These are phyloP conservation scores for Odontesthes bonariensis DNA, from an alignment of 2,113 vertebrate genomes.

Conservation along the genomic window DNA sequence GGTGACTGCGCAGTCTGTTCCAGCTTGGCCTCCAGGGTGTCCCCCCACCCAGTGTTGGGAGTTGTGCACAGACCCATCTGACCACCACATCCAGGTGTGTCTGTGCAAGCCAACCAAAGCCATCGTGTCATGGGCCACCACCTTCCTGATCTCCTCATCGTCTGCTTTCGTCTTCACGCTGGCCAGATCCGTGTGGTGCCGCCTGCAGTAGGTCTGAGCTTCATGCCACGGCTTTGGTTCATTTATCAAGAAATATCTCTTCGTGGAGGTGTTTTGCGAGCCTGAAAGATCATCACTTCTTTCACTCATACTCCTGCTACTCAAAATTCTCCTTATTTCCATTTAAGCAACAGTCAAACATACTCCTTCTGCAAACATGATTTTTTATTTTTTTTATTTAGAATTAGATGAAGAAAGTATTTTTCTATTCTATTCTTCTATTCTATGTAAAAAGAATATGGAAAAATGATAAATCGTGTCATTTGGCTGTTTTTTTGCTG, in stretches of 20 bases:
- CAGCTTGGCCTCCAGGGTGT: accelerated
- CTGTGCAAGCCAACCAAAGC: constrained; percentile 3
- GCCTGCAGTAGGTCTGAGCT: constrained; percentile 17
- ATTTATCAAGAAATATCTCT: not conserved
- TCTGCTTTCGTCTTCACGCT: not conserved
- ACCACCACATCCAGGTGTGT: not conserved
- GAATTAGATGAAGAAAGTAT: too few species aligned
- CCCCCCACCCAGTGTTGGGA: not conserved
- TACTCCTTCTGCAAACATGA: too few species aligned
- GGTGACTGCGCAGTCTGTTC: constrained; percentile 7
- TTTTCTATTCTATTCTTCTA: too few species aligned
- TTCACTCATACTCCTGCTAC: too few species aligned
- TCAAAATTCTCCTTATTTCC: too few species aligned
- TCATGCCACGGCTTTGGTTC: not conserved
- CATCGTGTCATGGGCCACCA: accelerated
- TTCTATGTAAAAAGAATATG: too few species aligned
- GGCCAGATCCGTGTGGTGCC: constrained; percentile 24
- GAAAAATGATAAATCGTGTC: too few species aligned
- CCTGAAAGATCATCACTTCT: too few species aligned
- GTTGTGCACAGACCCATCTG: accelerated
- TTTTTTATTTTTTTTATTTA: too few species aligned
- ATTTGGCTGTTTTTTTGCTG: too few species aligned
- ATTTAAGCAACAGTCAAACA: too few species aligned
- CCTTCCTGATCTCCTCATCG: accelerated
- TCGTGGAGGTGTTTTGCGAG: too few species aligned